phyloP scores from a whole-genome alignment of 2,113 vertebrate genomes.

The Pithys albifrons region DNA sequence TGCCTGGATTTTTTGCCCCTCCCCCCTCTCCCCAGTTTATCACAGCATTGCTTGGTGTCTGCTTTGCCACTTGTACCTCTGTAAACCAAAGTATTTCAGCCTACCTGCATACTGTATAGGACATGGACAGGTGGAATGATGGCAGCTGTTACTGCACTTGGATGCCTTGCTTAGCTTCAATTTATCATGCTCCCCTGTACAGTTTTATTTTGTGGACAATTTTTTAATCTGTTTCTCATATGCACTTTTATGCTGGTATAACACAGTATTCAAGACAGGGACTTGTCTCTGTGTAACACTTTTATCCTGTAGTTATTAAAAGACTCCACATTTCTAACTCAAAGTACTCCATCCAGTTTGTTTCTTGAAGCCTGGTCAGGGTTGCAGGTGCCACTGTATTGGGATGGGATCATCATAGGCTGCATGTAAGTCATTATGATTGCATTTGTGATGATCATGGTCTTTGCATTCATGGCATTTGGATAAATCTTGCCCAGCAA shows the following conservation, averaged over 20 bases:
- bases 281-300: background rate
- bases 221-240: background rate
- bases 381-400: background rate
- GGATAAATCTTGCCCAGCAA: background rate
- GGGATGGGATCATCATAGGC: background rate
- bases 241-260: background rate
- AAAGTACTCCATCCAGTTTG: background rate
- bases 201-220: accelerated
- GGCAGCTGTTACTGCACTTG: background rate
- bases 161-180: background rate
- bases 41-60: background rate
- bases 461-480: background rate
- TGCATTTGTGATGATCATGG: background rate
- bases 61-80: background rate
- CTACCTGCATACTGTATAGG: background rate
- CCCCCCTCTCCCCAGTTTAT: background rate
- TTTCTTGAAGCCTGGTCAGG: background rate
- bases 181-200: background rate
- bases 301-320: background rate
- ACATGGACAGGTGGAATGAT: background rate
- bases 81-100: background rate
- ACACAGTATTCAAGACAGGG: background rate
- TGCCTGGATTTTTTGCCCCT: background rate
- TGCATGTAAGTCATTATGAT: background rate
- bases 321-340: background rate